Evolutionary conservation across 2,113 vertebrate genomes (phyloP).

Genomic region (Bolborhynchus lineola): DNA sequence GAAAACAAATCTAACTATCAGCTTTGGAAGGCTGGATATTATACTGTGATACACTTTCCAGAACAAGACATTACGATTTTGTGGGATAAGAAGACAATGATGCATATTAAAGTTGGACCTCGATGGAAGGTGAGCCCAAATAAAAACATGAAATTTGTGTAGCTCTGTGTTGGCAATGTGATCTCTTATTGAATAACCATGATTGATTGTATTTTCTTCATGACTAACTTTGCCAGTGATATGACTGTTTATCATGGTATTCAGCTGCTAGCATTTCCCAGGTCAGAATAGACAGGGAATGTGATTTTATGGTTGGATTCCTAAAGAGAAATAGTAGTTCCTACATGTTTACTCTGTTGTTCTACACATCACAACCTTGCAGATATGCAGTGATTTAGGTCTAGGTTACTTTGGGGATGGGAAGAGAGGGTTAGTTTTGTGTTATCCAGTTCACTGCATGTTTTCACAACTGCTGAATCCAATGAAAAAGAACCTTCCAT

Average conservation of each 20-base stretch:
- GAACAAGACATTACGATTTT: constrained; percentile 89
- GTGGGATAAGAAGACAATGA: constrained; percentile 96
- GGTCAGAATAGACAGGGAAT: not conserved
- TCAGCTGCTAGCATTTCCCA: not conserved
- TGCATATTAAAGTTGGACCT: constrained; percentile 92
- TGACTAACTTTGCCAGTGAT: not conserved
- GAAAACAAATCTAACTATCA: constrained; percentile 84
- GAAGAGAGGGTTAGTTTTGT: not conserved
- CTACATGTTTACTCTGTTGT: not conserved
- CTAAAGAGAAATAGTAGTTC: not conserved
- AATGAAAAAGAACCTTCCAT: not conserved
- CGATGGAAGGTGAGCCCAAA: constrained; percentile 87
- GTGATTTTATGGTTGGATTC: not conserved
- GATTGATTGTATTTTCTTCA: not conserved
- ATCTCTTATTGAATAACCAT: not conserved
- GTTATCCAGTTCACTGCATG: not conserved
- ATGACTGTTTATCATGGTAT: not conserved
- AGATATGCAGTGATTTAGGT: not conserved
- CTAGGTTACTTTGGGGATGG: not conserved
- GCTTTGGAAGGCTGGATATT: constrained; percentile 92
- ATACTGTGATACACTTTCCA: constrained; percentile 89
- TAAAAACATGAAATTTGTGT: not conserved
- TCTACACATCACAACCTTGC: not conserved
- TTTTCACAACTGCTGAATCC: not conserved
- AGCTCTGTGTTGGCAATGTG: not conserved